A percentile compares a stretch with the other conserved stretches of the same genome.
phyloP scores from a whole-genome alignment of 2,113 vertebrate genomes.

The Psilopsiagon aymara region DNA sequence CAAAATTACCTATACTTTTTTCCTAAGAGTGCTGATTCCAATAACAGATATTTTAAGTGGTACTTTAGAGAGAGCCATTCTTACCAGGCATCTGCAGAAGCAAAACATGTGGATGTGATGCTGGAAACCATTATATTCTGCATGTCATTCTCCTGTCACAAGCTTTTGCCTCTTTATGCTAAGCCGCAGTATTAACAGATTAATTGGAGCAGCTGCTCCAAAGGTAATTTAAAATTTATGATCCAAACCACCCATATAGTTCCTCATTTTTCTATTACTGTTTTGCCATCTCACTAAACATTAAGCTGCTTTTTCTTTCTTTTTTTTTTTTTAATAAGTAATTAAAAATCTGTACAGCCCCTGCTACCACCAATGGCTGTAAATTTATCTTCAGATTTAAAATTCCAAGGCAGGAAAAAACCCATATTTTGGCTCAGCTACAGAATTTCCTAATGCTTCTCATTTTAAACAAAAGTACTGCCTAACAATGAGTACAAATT shows the following conservation, averaged over 20 bases:
- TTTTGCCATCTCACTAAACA: background rate
- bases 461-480: background rate
- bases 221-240: background rate
- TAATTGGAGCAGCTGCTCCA: background rate
- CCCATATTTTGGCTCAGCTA: background rate
- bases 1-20: background rate
- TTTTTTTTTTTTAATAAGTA: background rate
- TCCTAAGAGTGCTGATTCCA: background rate
- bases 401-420: background rate
- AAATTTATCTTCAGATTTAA: background rate
- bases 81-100: background rate
- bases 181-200: accelerated
- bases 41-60: background rate
- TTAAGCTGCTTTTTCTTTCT: background rate
- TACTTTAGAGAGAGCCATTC: background rate
- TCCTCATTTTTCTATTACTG: background rate
- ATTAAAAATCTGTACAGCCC: background rate
- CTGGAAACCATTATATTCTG: background rate
- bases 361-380: background rate
- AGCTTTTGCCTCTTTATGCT: background rate
- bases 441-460: background rate
- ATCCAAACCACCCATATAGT: background rate
- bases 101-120: background rate
- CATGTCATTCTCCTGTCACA: background rate
- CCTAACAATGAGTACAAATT: background rate